A percentile compares a stretch with the other conserved stretches of the same genome.
Conservation (phyloP, 2,113 vertebrate species). For the Myodes glareolus region DNA sequence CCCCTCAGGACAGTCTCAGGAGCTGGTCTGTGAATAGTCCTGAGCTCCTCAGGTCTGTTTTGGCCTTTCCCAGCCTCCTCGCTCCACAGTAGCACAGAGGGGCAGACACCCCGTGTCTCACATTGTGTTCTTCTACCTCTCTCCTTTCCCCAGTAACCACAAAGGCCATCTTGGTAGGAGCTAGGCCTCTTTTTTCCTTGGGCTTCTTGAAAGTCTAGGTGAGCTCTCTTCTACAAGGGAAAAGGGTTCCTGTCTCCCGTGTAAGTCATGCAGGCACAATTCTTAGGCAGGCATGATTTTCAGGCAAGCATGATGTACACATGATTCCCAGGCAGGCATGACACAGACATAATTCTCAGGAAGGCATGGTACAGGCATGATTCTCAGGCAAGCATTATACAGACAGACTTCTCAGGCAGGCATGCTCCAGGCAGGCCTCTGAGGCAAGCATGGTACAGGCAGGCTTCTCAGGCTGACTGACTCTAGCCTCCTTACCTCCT, state of each 20-base stretch:
- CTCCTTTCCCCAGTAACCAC: background rate
- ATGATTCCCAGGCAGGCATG: fast-evolving
- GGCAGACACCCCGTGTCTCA: background rate
- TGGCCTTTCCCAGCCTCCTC: background rate
- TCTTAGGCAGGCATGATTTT: too few relatives aligned
- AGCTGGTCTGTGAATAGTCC: background rate
- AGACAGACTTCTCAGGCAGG: too few relatives aligned
- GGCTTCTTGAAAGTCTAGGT: background rate
- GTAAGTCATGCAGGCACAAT: fast-evolving
- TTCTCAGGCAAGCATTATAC: fast-evolving
- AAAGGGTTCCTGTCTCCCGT: fast-evolving
- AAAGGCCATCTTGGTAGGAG: background rate
- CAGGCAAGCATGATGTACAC: fast-evolving
- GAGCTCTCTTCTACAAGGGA: background rate
- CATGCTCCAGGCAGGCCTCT: fast-evolving
- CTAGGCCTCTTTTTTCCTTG: too few relatives aligned
- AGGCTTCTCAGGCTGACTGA: too few relatives aligned
- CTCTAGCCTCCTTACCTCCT: background rate
- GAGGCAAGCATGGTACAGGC: fast-evolving
- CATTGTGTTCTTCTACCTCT: background rate
- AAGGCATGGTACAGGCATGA: fast-evolving
- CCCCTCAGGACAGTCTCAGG: background rate
- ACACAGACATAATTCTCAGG: fast-evolving
- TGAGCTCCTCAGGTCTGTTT: background rate
- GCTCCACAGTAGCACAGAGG: fast-evolving